Conservation (phyloP, 1,140 invertebrate genomes). For the Aphelenchoides avenae region DNA sequence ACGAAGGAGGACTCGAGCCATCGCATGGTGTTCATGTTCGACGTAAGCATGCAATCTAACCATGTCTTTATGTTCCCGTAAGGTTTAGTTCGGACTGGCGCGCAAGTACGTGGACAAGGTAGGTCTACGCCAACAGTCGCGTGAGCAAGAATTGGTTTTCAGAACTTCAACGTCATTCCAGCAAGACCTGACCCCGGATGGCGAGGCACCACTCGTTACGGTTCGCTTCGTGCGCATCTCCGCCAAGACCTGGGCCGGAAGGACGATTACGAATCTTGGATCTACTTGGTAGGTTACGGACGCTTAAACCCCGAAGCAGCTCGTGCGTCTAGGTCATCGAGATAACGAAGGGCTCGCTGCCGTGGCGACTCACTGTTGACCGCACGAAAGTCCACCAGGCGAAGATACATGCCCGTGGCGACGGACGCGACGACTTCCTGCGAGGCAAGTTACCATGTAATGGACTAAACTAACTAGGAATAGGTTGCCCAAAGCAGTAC, state of each 20-base stretch:
- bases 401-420: conserved; percentile 1
- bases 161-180: conserved; percentile 20
- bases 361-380: conserved; percentile 22
- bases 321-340: conserved; percentile 11
- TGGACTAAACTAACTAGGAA: no score
- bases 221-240: conserved; percentile 26
- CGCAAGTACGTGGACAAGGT: conserved; percentile 25
- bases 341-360: conserved; percentile 23
- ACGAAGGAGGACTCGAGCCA: conserved; percentile 17
- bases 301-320: no score
- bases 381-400: conserved; percentile 12
- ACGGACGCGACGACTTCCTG: conserved; percentile 20
- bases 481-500: conserved; percentile 20
- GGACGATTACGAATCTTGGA: conserved; percentile 21
- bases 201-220: conserved; percentile 28
- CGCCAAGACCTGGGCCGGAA: conserved; percentile 22
- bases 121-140: no score
- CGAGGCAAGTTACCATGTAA: no score
- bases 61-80: no score
- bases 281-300: conserved; percentile 22
- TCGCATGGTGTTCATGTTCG: conserved; percentile 27
- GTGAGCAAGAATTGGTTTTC: no score
- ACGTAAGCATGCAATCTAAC: no score
- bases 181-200: conserved; percentile 16
- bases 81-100: conserved; percentile 25